Evolutionary conservation across 2,888 invertebrate species (phyloP), one percentile per base, ranked within the genome.

Genomic region (Nephrocerus scutellatus): DNA sequence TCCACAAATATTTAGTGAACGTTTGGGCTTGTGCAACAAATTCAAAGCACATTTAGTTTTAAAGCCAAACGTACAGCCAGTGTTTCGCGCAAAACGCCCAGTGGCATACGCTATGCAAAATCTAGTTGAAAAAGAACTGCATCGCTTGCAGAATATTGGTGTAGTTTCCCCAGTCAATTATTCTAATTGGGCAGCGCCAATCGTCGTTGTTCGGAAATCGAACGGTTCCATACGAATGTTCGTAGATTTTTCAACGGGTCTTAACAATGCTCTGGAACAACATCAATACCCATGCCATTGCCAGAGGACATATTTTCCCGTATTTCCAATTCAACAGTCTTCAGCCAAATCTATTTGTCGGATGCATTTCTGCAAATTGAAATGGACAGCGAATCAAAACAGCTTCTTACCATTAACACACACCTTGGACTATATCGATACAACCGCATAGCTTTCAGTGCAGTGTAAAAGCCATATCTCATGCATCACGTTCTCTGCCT

Each of bases 101-200:
- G 47, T 51, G 14, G 49, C 51, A 10, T 51, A 30, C 21, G 47
- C 46, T 14, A 31, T 43, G 28, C 23, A 39, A 28, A 35, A 44
- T 30, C 41, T 45, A 3, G 43, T 52, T 28, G 49, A 47, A 22
- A 38, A 37, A 16, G 49, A 48, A 25, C 20, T 44, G 13, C 23
- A 42, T 7, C 26, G 49, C 19, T 37, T 52, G 9, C 43, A 47
- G 26, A 26, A 43, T 7, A 13, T 15, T 5, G 37, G 41, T 20
- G 41, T 50, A 4, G 50, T 52, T 30, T 33, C 43, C 13, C 46
- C 46, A 26, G 46, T 49, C 5, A 43, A 47, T 16, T 47, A 41
- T 21, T 49, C 49, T 3, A 38, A 48, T 15, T 53, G 52, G 47
- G 49, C 46, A 16, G 47, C 51, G 20, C 51, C 49, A 15, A 45